A percentile compares a stretch with the other conserved stretches of the same genome.
Evolutionary conservation across 1,140 invertebrate genomes (phyloP).

Genomic region (Centruroides sculpturatus): DNA sequence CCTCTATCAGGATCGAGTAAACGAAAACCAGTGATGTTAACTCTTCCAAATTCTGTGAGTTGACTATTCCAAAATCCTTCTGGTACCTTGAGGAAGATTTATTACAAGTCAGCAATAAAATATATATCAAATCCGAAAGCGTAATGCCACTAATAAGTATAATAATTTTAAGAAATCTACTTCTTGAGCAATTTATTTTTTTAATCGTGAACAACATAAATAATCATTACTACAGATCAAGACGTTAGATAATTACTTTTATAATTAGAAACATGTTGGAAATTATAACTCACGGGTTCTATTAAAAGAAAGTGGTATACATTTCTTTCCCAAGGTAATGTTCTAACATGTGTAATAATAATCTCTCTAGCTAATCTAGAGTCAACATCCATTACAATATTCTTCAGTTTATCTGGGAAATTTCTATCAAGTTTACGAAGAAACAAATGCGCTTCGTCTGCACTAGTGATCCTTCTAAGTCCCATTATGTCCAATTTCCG

Average conservation of each 20-base stretch:
- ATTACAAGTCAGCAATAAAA: neutral
- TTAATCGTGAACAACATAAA: too few species aligned
- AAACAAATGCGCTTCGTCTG: neutral
- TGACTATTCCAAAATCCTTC: constrained; percentile 80
- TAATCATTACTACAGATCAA: neutral
- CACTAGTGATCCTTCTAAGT: neutral
- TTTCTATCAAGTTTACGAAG: constrained; percentile 3
- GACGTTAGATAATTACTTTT: neutral
- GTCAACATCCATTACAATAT: constrained; percentile 2
- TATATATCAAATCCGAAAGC: neutral
- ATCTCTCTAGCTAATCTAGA: constrained; percentile 1
- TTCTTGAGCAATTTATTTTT: too few species aligned
- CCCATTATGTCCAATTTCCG: neutral
- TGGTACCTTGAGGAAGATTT: neutral
- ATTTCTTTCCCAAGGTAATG: neutral
- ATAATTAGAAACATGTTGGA: neutral
- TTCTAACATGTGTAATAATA: neutral
- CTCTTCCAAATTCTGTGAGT: constrained; percentile 78
- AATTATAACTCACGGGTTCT: constrained; percentile 6
- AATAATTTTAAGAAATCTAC: too few species aligned
- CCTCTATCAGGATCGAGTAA: constrained; percentile 65
- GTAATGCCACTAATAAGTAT: too few species aligned
- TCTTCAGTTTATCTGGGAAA: neutral
- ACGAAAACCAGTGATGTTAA: constrained; percentile 91
- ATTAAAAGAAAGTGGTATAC: constrained; percentile 7